These are phyloP conservation scores for Rhabdomys pumilio DNA, from an alignment of 2,797 vertebrate species.

Conservation along the genomic window DNA sequence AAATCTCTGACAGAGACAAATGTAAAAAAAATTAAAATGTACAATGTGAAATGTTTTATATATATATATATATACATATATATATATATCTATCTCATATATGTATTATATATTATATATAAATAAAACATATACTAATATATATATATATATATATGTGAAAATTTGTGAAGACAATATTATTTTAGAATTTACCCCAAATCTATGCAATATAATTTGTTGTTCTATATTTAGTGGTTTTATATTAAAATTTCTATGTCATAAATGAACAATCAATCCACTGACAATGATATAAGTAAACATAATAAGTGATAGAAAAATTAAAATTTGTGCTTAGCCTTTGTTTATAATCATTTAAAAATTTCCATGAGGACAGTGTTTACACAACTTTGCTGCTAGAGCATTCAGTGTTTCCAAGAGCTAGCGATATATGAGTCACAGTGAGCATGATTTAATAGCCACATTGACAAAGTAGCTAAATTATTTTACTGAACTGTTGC, in stretches of 20 bases:
- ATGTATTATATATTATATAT: too few relatives aligned
- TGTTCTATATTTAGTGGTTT: slow-evolving; percentile 57
- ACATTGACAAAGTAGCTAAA: slow-evolving; percentile 80
- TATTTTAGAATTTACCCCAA: slow-evolving; percentile 6
- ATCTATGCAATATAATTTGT: slow-evolving; percentile 3
- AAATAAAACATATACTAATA: too few relatives aligned
- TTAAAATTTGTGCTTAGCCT: slow-evolving; percentile 29
- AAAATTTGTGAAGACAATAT: neutral
- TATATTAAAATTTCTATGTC: neutral
- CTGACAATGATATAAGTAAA: slow-evolving; percentile 62
- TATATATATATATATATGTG: neutral
- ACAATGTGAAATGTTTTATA: slow-evolving; percentile 24
- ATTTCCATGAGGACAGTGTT: slow-evolving; percentile 33
- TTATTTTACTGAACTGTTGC: slow-evolving; percentile 81
- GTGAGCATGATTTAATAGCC: slow-evolving; percentile 65
- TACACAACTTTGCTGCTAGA: slow-evolving; percentile 59
- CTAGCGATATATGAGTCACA: slow-evolving; percentile 36
- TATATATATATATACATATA: neutral
- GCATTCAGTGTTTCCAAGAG: slow-evolving; percentile 63
- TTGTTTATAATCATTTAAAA: slow-evolving; percentile 69
- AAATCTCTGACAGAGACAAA: slow-evolving; percentile 75
- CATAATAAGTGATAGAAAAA: slow-evolving; percentile 51
- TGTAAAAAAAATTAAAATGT: slow-evolving; percentile 76
- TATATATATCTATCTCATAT: neutral
- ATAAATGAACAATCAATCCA: neutral